Base-by-base conservation (phyloP, 2,888 invertebrate species). In the Bimastos eiseni region DNA sequence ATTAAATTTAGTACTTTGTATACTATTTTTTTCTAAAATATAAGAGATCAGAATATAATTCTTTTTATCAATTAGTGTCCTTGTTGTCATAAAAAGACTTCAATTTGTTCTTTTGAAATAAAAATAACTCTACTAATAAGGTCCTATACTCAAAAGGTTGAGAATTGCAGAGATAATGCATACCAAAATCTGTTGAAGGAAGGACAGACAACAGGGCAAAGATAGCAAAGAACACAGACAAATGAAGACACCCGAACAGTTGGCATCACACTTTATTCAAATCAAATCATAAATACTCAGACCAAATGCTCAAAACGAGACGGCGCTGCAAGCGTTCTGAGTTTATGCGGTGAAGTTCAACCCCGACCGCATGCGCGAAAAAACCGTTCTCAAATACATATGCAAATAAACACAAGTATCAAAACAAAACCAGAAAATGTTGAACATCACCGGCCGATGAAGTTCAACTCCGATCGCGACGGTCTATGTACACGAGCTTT, bases 401-500 rank as follows among this genome's bases (percentile, higher is more conserved):
- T 33, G 17, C 33, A 3, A 15, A 15, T 37, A 86, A 34, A 86
- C 34, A 86, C 36, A 86, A 36, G 34, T 37, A 86, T 86, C 17
- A 36, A 86, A 86, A 84, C 21, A 84, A 84, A 34, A 36, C 13
- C 70, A n/a, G 70, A 70, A 34, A 86, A 36, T 86, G 86, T 21
- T 86, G 86, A 86, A 86, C 86, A 86, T 37, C 24, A 36, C 86
- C 36, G 86, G 37, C 33, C 3, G 17, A 86, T 86, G 86, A 24
- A 36, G 86, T 86, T 86, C 86, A 86, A 86, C 86, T 36, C 37
- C 86, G 86, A 86, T 86, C 37, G 24, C 34, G 34, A 24, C 86
- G 36, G 86, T 86, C 86, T 86, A 86, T 86, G 86, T 86, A 86
- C 86, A 86, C 34, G 89, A 55, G 49, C 21, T 30, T 89, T 89